phyloP scores from a whole-genome alignment of 2,113 vertebrate species.

The Sula dactylatra region DNA sequence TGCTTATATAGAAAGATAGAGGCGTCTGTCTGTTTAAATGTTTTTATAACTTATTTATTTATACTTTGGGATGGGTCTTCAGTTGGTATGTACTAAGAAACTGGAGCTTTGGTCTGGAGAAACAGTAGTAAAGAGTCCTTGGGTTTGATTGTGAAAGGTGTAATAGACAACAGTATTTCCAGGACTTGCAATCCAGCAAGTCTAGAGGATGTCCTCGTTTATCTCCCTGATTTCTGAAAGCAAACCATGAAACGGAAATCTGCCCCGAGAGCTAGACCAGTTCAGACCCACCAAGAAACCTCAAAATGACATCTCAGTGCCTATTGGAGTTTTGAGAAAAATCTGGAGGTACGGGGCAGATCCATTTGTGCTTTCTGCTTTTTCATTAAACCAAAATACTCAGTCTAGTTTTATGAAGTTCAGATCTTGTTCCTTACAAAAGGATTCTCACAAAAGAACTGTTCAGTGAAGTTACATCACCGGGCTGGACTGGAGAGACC shows the following conservation, averaged over 20 bases:
- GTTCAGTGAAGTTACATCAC: not conserved
- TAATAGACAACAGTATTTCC: not conserved
- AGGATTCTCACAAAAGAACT: not conserved
- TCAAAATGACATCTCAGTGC: not conserved
- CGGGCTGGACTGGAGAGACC: not conserved
- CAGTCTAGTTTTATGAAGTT: not conserved
- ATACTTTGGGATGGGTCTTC: not conserved
- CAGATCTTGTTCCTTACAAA: not conserved
- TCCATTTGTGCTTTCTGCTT: not conserved
- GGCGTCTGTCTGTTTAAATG: constrained; percentile 15
- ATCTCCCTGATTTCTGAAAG: not conserved
- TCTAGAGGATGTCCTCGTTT: not conserved
- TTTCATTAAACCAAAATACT: not conserved
- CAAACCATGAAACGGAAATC: not conserved
- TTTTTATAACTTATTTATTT: not conserved
- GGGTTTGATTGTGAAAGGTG: not conserved
- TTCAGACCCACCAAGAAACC: not conserved
- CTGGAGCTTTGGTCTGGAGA: not conserved
- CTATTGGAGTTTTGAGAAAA: not conserved
- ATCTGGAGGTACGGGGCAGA: not conserved
- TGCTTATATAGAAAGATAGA: not conserved
- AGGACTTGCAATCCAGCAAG: not conserved
- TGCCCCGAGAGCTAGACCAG: not conserved
- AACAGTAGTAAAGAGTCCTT: not conserved
- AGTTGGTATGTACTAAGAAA: not conserved